A percentile compares a stretch with the other conserved stretches of the same genome.
Evolutionary conservation across 2,888 invertebrate species (phyloP).

Genomic region (Drosophila paucipuncta): DNA sequence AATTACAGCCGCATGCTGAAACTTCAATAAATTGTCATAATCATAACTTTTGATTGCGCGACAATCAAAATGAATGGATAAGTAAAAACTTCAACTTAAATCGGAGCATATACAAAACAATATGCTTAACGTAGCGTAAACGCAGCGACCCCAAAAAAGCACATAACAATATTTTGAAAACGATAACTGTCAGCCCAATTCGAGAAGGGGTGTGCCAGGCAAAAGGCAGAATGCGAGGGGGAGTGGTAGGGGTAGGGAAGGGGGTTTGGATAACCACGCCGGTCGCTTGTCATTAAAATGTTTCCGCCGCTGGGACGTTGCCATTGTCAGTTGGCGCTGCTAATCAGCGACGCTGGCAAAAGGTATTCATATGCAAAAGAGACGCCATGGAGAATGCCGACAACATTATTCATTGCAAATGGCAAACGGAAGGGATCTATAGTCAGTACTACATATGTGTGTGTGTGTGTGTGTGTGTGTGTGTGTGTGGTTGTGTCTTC

Average conservation of each 20-base stretch:
- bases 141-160: conserved; percentile 54
- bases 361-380: conserved; percentile 80
- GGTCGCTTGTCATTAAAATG: conserved; percentile 76
- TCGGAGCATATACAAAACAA: conserved; percentile 55
- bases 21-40: conserved; percentile 49
- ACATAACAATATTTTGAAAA: conserved; percentile 73
- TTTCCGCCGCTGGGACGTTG: conserved; percentile 60
- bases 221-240: background rate
- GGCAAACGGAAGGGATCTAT: conserved; percentile 75
- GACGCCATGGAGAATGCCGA: conserved; percentile 28
- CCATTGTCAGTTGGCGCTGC: conserved; percentile 73
- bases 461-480: conserved; percentile 13
- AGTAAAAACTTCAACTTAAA: conserved; percentile 66
- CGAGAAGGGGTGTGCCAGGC: conserved; percentile 38
- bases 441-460: conserved; percentile 21
- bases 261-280: conserved; percentile 16
- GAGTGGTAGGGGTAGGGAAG: conserved; percentile 5
- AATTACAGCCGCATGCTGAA: conserved; percentile 18
- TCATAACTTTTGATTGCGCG: conserved; percentile 54
- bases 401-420: conserved; percentile 78
- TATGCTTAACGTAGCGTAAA: conserved; percentile 66
- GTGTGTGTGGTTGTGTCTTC: conserved; percentile 17
- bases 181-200: conserved; percentile 70
- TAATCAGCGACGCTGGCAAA: conserved; percentile 72
- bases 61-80: conserved; percentile 66